Base-by-base conservation (phyloP, 2,797 vertebrate species). In the Onychomys arenicola region DNA sequence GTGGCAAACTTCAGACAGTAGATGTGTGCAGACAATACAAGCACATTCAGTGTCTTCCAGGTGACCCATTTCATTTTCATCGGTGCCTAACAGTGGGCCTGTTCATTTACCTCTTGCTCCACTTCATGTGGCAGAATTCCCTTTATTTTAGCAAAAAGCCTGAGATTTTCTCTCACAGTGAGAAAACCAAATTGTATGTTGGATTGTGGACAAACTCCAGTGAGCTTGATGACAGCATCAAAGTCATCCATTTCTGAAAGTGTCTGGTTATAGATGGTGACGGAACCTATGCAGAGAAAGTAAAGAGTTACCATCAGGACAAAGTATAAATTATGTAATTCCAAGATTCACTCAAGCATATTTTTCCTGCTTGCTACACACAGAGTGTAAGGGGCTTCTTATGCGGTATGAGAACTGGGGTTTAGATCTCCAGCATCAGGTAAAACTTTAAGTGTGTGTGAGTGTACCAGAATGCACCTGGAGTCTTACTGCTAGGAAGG, bases 111-210 rank as follows among this genome's bases (percentile, higher is more conserved):
- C 99, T 99, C 99, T 3, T 10, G 75, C 0, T 99, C 97, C 5
- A 98, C 97, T 76, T 99, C 98, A 0, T 94, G 97, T 0, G 98
- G 87, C 2, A 96, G 98, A 97, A 99, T 99, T 84, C 99, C 99
- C 96, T 99, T 99, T 97, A 99, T 99, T 94, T 99, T 99, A 0
- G 99, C 99, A 52, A 99, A 99, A 0, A 99, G 99, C 93, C 95
- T 98, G 93, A 99, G 98, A 97, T 99, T 99, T 93, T 99, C 99
- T 98, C 99, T 99, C 96, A 99, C 99, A 0, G 99, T 99, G 91
- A 99, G 98, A 91, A 99, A 99, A 32, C 99, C 99, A n/a, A 99
- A 99, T 46, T 99, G 99, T 5, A 99, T 97, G 95, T 99, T 99
- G 98, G 99, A 99, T 97, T 99, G 99, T 0, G 99, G 99, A 86